A percentile compares a stretch with the other conserved stretches of the same genome.
Evolutionary conservation across 2,888 invertebrate genomes (phyloP).

Genomic region (Athrips mouffetella): DNA sequence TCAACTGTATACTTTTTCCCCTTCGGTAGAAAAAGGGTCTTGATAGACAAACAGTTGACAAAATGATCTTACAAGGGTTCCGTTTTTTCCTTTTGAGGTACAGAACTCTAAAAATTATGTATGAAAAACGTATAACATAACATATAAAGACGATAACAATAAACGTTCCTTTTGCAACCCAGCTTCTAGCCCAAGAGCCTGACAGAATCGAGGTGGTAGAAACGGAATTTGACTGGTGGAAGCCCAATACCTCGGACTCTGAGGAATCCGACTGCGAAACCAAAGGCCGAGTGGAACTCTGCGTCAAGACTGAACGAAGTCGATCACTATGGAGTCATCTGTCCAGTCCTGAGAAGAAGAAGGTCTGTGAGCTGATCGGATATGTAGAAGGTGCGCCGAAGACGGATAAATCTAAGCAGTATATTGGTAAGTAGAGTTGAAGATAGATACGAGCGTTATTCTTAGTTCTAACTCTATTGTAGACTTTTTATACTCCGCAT

Average conservation of each 20-base stretch:
- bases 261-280: constrained; percentile 42
- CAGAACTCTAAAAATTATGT: no score
- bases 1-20: no score
- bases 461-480: neutral
- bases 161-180: no score
- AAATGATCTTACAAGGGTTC: no score
- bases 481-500: no score
- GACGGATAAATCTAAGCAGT: constrained; percentile 70
- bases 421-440: constrained; percentile 70
- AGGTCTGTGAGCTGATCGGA: constrained; percentile 80
- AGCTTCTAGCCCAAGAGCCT: constrained; percentile 64
- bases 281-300: constrained; percentile 54
- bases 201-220: constrained; percentile 68
- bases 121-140: no score
- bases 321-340: constrained; percentile 80
- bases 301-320: constrained; percentile 74
- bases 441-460: neutral
- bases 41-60: no score
- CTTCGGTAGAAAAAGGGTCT: no score
- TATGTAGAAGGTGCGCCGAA: constrained; percentile 77
- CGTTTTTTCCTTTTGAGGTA: no score
- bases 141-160: no score
- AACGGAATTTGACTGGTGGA: constrained; percentile 72
- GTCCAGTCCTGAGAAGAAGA: constrained; percentile 80
- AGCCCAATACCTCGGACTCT: constrained; percentile 44